Percentiles rank a stretch among this genome's conserved stretches.
Evolutionary conservation across 2,113 vertebrate genomes (phyloP).

Genomic region (Oxyruncus cristatus): DNA sequence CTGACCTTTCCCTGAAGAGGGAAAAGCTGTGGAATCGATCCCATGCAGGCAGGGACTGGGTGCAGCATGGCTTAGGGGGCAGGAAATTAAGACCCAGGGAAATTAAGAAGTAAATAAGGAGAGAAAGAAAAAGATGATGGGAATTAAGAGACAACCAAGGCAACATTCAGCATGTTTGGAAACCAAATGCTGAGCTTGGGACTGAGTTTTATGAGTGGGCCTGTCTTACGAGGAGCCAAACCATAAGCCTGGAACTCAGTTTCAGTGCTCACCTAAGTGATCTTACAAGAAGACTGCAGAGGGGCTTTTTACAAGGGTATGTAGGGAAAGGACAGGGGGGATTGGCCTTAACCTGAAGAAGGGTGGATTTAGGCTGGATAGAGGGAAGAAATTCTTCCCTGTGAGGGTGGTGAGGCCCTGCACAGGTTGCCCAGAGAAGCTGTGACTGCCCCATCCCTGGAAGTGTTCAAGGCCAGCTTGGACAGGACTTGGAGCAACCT

Average conservation of each 20-base stretch:
- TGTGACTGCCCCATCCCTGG: neutral
- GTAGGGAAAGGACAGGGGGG: neutral
- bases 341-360: neutral
- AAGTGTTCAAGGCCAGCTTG: accelerated
- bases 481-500: accelerated
- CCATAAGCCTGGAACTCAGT: neutral
- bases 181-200: neutral
- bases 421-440: neutral
- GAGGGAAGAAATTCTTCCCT: neutral
- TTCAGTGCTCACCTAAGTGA: neutral
- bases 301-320: neutral
- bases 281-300: neutral
- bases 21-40: neutral
- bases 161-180: neutral
- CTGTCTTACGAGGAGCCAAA: neutral
- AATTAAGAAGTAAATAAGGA: slow-evolving; percentile 3
- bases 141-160: neutral
- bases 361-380: neutral
- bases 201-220: neutral
- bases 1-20: slow-evolving; percentile 20
- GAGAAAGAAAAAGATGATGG: neutral
- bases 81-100: slow-evolving; percentile 32
- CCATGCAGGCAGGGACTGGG: neutral
- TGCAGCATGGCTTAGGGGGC: neutral
- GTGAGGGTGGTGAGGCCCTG: accelerated